These are phyloP conservation scores for Drosophila biarmipes DNA, from an alignment of 1,140 invertebrate genomes.

Conservation along the genomic window DNA sequence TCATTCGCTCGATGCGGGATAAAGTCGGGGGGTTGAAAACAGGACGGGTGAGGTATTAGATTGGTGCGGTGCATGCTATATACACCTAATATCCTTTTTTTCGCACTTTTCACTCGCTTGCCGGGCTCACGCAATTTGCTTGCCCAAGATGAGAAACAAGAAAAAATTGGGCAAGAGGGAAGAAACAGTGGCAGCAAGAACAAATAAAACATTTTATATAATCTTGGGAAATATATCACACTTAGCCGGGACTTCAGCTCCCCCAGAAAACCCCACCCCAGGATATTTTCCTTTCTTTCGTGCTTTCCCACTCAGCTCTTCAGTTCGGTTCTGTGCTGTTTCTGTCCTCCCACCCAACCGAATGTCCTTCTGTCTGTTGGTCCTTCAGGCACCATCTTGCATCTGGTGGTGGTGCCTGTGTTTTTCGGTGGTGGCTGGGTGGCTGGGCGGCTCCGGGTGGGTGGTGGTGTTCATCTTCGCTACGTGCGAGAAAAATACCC, in stretches of 20 bases:
- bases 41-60: slow-evolving; percentile 9
- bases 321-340: slow-evolving; percentile 4
- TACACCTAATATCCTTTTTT: slow-evolving; percentile 75
- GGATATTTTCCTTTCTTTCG: slow-evolving; percentile 46
- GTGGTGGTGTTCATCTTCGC: slow-evolving; percentile 70
- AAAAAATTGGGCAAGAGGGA: slow-evolving; percentile 21
- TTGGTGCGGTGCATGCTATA: slow-evolving; percentile 17
- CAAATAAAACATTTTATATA: slow-evolving; percentile 84
- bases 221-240: slow-evolving; percentile 84
- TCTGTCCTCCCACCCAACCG: slow-evolving; percentile 57
- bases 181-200: slow-evolving; percentile 57
- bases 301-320: slow-evolving; percentile 8
- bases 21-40: slow-evolving; percentile 6
- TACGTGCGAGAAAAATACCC: slow-evolving; percentile 82
- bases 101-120: slow-evolving; percentile 26
- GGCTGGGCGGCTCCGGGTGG: slow-evolving; percentile 27
- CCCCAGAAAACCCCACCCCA: slow-evolving; percentile 11
- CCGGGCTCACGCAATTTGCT: slow-evolving; percentile 76
- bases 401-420: slow-evolving; percentile 45
- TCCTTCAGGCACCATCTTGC: slow-evolving; percentile 78
- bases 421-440: slow-evolving; percentile 37
- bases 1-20: slow-evolving; percentile 68
- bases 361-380: slow-evolving; percentile 53
- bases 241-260: slow-evolving; percentile 67
- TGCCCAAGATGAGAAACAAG: slow-evolving; percentile 47